phyloP scores from a whole-genome alignment of 2,888 invertebrate genomes.

The Eulithis testata region DNA sequence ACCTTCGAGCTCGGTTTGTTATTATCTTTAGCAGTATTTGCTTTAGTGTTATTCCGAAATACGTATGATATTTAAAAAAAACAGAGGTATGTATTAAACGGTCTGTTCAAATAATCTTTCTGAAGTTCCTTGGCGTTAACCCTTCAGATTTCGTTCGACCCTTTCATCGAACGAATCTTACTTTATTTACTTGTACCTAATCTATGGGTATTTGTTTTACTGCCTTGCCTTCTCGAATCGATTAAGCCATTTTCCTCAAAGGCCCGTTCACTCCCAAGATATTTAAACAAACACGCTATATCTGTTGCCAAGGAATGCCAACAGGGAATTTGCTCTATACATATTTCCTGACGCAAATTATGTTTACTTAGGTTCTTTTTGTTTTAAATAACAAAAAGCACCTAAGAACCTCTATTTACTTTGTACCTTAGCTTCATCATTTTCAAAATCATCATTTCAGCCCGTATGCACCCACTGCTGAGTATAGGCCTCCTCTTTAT shows the following conservation, averaged over 20 bases:
- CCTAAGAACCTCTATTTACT: too few species aligned
- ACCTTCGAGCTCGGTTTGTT: slow-evolving; percentile 21
- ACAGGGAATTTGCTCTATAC: slow-evolving; percentile 42
- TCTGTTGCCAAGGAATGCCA: slow-evolving; percentile 53
- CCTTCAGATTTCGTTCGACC: slow-evolving; percentile 19
- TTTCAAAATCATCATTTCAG: too few species aligned
- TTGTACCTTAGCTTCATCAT: too few species aligned
- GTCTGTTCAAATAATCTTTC: too few species aligned
- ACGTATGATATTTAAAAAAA: neutral
- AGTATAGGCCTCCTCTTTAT: too few species aligned
- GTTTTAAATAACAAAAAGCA: neutral
- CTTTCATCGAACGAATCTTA: too few species aligned
- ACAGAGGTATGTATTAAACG: too few species aligned
- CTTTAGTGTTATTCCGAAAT: slow-evolving; percentile 11
- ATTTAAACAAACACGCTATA: slow-evolving; percentile 57
- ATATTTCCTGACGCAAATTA: slow-evolving; percentile 26
- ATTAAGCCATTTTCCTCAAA: slow-evolving; percentile 67
- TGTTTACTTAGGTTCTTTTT: slow-evolving; percentile 6
- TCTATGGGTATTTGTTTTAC: slow-evolving; percentile 43
- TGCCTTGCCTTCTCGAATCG: slow-evolving; percentile 49
- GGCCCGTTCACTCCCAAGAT: slow-evolving; percentile 58
- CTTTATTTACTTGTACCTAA: slow-evolving; percentile 39
- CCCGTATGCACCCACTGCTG: too few species aligned
- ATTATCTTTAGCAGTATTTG: slow-evolving; percentile 17
- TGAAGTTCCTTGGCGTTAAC: slow-evolving; percentile 5